Base-by-base conservation (phyloP, 2,797 vertebrate genomes). In the Gymnopithys bicolor region DNA sequence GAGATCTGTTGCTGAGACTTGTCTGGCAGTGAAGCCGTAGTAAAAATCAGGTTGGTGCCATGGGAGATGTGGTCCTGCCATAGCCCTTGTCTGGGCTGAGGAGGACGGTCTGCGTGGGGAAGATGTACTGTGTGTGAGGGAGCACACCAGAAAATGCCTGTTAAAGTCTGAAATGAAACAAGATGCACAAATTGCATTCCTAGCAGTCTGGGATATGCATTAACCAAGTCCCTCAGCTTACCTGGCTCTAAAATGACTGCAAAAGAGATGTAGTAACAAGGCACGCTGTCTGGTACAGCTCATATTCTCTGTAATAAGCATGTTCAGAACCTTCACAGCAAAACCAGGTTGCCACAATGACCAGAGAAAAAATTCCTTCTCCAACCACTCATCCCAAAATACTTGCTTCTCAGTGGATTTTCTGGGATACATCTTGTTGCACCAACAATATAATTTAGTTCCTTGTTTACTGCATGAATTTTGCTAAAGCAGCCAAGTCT, bases 101-200 rank as follows among this genome's bases (percentile, higher is more conserved):
- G 25, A 28, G 37, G 19, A 70, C 25, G 23, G 18, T 49, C 23
- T 0, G 0, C 22, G 9, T 32, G 51, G 46, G 37, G 24, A 76
- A 70, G 46, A 58, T 8, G 9, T 24, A 3, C 21, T 39, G 7
- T 7, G 21, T 21, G 7, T 5, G 4, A 66, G 19, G 23, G 6
- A 55, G 13, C 24, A 7, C 27, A 59, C 14, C 17, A 46, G 49
- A 90, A 79, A 84, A 75, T 25, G 30, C n/a, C 39, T 37, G 27
- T n/a, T 70, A 28, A 51, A 19, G 12, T 25, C 55, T 63, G 63
- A 79, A 90, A 51, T 0, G 0, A 80, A 78, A 46, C 10, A 51
- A 62, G 23, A 45, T 37, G 39, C 53, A 32, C 30, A 24, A 39
- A 33, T 17, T 53, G 4, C 9, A 6, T 68, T 62, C 10, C 35